Evolutionary conservation across 2,113 vertebrate species (phyloP).

Genomic region (Excalfactoria chinensis): DNA sequence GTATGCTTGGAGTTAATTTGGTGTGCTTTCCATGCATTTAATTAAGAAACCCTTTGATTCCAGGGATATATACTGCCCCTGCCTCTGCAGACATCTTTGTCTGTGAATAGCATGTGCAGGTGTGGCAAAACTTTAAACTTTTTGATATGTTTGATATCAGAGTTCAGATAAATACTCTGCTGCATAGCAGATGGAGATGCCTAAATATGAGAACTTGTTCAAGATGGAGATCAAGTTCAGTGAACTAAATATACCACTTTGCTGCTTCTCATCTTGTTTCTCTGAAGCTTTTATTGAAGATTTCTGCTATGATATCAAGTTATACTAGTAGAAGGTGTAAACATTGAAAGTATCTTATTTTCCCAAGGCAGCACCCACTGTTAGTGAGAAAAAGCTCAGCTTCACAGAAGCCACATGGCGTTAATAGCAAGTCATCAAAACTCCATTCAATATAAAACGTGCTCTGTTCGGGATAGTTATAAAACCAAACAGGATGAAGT

Average conservation of each 20-base stretch:
- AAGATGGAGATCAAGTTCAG: background rate
- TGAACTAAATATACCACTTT: background rate
- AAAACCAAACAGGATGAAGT: background rate
- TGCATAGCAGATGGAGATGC: background rate
- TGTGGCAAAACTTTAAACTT: background rate
- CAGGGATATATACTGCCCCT: background rate
- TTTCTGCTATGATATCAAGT: background rate
- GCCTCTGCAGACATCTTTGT: background rate
- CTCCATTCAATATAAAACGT: background rate
- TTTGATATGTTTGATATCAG: background rate
- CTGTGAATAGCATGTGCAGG: background rate
- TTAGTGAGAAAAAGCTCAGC: background rate
- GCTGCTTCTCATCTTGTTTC: background rate
- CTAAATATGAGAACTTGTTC: background rate
- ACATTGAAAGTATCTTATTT: background rate
- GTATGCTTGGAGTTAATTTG: background rate
- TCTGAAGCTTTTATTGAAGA: background rate
- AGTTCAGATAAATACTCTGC: background rate
- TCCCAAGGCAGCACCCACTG: background rate
- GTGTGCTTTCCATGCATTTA: background rate
- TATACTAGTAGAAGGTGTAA: background rate
- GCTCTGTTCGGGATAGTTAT: background rate
- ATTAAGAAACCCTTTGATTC: background rate
- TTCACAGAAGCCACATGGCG: background rate
- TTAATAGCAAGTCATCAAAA: background rate